phyloP scores from a whole-genome alignment of 2,113 vertebrate species.

The Thalassarche chlororhynchos region DNA sequence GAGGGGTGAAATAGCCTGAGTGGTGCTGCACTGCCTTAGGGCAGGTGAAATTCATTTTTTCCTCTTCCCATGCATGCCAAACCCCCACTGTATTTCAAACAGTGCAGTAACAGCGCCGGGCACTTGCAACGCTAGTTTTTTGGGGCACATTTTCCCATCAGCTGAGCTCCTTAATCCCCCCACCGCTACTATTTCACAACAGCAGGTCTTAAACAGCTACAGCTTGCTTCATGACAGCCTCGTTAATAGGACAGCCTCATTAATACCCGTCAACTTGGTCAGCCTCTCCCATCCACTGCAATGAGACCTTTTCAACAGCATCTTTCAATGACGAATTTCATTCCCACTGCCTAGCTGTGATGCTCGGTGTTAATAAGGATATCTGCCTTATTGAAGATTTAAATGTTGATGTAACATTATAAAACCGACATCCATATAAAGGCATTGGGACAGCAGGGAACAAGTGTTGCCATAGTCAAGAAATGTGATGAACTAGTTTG shows the following conservation, averaged over 20 bases:
- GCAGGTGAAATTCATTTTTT: neutral
- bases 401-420: neutral
- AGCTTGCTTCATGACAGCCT: neutral
- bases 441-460: neutral
- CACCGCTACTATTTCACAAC: neutral
- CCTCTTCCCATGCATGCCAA: neutral
- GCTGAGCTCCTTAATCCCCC: neutral
- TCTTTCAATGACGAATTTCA: neutral
- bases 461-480: neutral
- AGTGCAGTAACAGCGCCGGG: neutral
- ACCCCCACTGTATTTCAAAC: neutral
- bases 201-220: neutral
- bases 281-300: neutral
- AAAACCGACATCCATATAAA: accelerated
- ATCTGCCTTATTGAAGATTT: neutral
- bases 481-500: neutral
- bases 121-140: neutral
- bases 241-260: neutral
- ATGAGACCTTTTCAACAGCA: neutral
- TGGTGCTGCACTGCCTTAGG: neutral
- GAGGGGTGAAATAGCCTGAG: neutral
- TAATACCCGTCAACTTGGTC: neutral
- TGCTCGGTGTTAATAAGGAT: neutral
- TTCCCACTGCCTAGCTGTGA: neutral
- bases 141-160: neutral